Conservation (phyloP, 2,113 vertebrate genomes). For the Sorex fumeus region DNA sequence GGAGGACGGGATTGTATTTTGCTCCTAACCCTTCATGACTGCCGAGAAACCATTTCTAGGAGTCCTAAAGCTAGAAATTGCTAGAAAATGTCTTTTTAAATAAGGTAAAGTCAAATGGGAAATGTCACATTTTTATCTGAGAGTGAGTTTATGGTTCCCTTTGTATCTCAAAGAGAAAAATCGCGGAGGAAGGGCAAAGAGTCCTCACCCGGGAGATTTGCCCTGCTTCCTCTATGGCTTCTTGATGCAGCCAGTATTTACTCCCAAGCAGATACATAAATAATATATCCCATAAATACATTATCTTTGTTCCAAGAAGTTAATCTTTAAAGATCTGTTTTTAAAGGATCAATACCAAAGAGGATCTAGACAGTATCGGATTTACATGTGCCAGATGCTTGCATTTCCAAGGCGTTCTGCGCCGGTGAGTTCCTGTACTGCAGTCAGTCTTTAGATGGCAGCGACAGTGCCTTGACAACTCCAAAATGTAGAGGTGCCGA, state of each 20-base stretch:
- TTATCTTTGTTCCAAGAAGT: slow-evolving; percentile 83
- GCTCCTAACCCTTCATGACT: background rate
- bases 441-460: accelerated
- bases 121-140: background rate
- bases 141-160: slow-evolving; percentile 50
- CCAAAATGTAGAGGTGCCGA: background rate
- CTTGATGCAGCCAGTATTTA: slow-evolving; percentile 78
- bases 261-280: slow-evolving; percentile 78
- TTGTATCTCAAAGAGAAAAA: slow-evolving; percentile 30
- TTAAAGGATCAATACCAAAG: slow-evolving; percentile 78
- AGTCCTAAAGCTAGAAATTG: slow-evolving; percentile 1
- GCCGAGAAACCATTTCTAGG: background rate
- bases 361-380: slow-evolving; percentile 59
- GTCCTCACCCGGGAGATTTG: slow-evolving; percentile 50
- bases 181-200: background rate
- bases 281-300: slow-evolving; percentile 83
- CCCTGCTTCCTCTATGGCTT: background rate
- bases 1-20: background rate
- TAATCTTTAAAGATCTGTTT: slow-evolving; percentile 83
- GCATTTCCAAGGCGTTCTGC: background rate
- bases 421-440: background rate
- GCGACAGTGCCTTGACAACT: background rate
- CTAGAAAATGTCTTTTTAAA: background rate
- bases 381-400: background rate
- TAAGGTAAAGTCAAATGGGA: background rate